These are phyloP conservation scores for Dione juno DNA, from an alignment of 2,888 invertebrate genomes.

Conservation along the genomic window DNA sequence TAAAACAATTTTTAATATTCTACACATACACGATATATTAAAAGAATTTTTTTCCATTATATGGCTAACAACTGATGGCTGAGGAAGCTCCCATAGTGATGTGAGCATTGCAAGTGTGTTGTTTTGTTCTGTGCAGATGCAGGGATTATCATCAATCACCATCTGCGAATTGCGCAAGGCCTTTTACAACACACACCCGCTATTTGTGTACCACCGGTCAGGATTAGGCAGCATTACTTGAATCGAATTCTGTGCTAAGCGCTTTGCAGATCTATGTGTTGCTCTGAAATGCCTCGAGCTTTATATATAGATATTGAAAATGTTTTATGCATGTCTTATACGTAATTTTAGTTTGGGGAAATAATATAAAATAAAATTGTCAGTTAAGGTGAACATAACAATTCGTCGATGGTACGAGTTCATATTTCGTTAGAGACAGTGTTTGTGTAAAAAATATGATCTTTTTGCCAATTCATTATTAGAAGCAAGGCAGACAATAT, in stretches of 20 bases:
- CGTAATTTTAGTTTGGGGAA: background rate
- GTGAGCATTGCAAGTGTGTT: slow-evolving; percentile 53
- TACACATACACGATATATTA: background rate
- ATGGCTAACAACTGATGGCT: slow-evolving; percentile 37
- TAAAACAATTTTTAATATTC: background rate
- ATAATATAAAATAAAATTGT: background rate
- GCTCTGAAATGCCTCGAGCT: slow-evolving; percentile 55
- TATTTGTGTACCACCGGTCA: slow-evolving; percentile 71
- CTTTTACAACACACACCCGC: slow-evolving; percentile 72
- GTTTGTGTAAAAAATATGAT: background rate
- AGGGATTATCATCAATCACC: slow-evolving; percentile 80
- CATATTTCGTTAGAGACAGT: background rate
- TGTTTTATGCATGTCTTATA: background rate
- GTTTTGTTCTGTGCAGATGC: slow-evolving; percentile 65
- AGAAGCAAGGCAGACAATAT: too few relatives aligned
- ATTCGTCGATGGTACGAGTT: background rate
- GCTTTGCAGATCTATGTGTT: slow-evolving; percentile 75
- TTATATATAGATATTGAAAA: slow-evolving; percentile 48
- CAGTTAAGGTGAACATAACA: too few relatives aligned
- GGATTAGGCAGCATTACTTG: slow-evolving; percentile 81
- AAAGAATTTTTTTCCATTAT: slow-evolving; percentile 11
- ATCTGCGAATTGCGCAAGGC: slow-evolving; percentile 75
- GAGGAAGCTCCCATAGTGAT: slow-evolving; percentile 37
- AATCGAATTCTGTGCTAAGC: slow-evolving; percentile 81
- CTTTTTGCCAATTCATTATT: too few relatives aligned